Percentiles rank a stretch among this genome's conserved stretches.
These are phyloP conservation scores for Polypedilum vanderplanki DNA, from an alignment of 1,140 invertebrate genomes.

Conservation along the genomic window DNA sequence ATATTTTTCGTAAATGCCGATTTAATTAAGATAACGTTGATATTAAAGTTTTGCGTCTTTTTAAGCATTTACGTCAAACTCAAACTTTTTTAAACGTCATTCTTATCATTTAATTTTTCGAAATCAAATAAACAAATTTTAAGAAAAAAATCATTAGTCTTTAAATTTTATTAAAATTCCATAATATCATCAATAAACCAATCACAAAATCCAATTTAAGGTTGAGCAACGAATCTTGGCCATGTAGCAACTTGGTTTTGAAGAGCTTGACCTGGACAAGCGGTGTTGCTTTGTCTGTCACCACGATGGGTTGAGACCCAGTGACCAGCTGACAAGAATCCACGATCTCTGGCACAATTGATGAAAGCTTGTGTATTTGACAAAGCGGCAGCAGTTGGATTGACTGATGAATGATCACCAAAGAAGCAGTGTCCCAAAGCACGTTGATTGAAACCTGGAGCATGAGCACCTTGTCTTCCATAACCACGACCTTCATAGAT, in stretches of 20 bases:
- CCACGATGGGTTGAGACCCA: slow-evolving; percentile 3
- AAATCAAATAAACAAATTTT: no score
- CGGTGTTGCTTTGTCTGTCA: not conserved
- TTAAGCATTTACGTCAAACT: no score
- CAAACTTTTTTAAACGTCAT: no score
- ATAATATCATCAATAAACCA: not conserved
- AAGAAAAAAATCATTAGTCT: no score
- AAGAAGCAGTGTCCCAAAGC: not conserved
- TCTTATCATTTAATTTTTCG: no score
- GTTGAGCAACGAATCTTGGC: not conserved
- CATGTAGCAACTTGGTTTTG: not conserved
- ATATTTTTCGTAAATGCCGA: no score
- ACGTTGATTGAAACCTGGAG: slow-evolving; percentile 47
- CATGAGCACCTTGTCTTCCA: slow-evolving; percentile 50
- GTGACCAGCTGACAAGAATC: not conserved
- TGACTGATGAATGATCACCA: not conserved
- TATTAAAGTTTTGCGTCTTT: no score
- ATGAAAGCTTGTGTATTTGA: not conserved
- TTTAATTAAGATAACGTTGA: no score
- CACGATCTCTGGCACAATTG: not conserved
- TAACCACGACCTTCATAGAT: slow-evolving; percentile 53
- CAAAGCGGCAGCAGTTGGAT: not conserved
- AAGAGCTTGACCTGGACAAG: not conserved
- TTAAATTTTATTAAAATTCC: no score
- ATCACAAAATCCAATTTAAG: not conserved